phyloP scores from a whole-genome alignment of 2,113 vertebrate genomes.

The Hyperopisus bebe region DNA sequence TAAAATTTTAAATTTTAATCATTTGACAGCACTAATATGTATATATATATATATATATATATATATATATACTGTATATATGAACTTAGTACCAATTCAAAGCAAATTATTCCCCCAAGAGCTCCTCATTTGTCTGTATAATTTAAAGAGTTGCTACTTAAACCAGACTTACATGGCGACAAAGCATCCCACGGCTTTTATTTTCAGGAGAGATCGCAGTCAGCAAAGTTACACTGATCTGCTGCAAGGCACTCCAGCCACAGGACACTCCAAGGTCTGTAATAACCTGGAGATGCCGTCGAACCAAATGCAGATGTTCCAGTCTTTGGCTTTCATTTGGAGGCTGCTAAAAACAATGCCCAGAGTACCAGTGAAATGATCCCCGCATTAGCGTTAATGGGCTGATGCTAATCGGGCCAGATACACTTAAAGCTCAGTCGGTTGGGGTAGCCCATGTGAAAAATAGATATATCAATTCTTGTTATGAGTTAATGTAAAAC shows the following conservation, averaged over 20 bases:
- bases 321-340: neutral
- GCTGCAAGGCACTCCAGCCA: constrained; percentile 50
- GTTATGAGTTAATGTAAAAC: neutral
- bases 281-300: constrained; percentile 47
- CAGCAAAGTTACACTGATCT: constrained; percentile 39
- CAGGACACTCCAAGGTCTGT: constrained; percentile 51
- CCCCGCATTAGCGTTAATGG: neutral
- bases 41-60: neutral
- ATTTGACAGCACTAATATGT: too few species aligned
- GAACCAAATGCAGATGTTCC: constrained; percentile 36
- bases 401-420: neutral
- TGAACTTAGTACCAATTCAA: constrained; percentile 48
- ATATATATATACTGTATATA: too few species aligned
- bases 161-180: constrained; percentile 59
- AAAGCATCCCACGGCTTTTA: constrained; percentile 47
- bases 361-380: neutral
- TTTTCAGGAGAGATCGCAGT: constrained; percentile 54
- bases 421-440: neutral
- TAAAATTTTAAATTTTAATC: too few species aligned
- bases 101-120: constrained; percentile 54
- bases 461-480: neutral
- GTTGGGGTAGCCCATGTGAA: neutral
- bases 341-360: neutral
- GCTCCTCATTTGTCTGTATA: constrained; percentile 52
- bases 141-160: constrained; percentile 53